Conservation (phyloP, 2,113 vertebrate genomes). For the Myiopsitta monachus region DNA sequence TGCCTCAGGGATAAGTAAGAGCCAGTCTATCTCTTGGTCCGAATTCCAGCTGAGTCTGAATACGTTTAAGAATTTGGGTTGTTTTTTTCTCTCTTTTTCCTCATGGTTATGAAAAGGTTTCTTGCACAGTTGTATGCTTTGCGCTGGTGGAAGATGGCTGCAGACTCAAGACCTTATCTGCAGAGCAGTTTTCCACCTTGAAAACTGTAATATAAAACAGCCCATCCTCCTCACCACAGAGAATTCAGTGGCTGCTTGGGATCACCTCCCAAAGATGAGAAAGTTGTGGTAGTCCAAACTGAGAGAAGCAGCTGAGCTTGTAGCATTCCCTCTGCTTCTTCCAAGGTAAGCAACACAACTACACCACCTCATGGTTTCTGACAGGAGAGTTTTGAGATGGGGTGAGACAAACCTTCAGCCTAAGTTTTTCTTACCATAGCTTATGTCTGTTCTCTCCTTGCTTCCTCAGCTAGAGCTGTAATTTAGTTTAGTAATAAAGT, state of each 20-base stretch:
- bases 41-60: conserved; percentile 70
- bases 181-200: neutral
- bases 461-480: neutral
- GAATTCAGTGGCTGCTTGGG: neutral
- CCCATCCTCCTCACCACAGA: neutral
- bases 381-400: neutral
- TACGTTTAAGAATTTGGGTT: conserved; percentile 56
- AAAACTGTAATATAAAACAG: neutral
- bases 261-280: neutral
- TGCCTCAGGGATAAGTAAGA: conserved; percentile 73
- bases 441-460: neutral
- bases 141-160: neutral
- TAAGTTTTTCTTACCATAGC: neutral
- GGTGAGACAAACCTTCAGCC: neutral
- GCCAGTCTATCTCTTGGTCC: conserved; percentile 70
- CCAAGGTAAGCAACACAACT: neutral
- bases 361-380: neutral
- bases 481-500: neutral
- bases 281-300: neutral
- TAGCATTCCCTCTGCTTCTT: neutral
- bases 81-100: neutral
- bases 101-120: conserved; percentile 2
- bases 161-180: neutral
- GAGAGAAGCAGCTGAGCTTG: neutral
- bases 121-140: neutral